Evolutionary conservation across 2,113 vertebrate species (phyloP).

Genomic region (Pseudopodoces humilis): DNA sequence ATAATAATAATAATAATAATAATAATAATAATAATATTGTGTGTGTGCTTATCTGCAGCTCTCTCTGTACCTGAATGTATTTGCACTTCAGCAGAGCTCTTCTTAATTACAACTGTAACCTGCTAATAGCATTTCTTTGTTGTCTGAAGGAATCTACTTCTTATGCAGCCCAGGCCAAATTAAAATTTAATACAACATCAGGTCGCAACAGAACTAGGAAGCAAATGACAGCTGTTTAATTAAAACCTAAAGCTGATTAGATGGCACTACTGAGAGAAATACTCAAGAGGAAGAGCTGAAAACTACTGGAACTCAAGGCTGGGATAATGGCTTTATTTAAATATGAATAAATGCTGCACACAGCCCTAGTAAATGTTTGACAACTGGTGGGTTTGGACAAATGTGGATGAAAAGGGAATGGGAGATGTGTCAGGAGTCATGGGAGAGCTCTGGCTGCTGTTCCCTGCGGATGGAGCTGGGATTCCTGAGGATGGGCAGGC

Average conservation of each 20-base stretch:
- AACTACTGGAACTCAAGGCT: conserved; percentile 58
- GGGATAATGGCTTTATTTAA: conserved; percentile 66
- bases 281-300: conserved; percentile 61
- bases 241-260: conserved; percentile 74
- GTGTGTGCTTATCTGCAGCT: too few relatives aligned
- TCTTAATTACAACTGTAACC: conserved; percentile 71
- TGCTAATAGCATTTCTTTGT: conserved; percentile 68
- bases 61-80: not conserved
- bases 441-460: not conserved
- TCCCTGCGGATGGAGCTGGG: not conserved
- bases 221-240: conserved; percentile 75
- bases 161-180: conserved; percentile 67
- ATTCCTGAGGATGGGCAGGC: not conserved
- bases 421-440: not conserved
- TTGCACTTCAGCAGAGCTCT: conserved; percentile 53
- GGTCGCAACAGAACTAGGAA: conserved; percentile 71
- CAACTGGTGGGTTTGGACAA: conserved; percentile 51
- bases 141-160: conserved; percentile 70
- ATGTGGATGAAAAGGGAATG: not conserved
- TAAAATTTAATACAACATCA: conserved; percentile 78
- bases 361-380: conserved; percentile 39
- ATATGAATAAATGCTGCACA: conserved; percentile 37
- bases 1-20: not conserved
- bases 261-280: conserved; percentile 66
- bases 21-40: not conserved